A percentile compares a stretch with the other conserved stretches of the same genome.
These are phyloP conservation scores for Dynastes maya DNA, from an alignment of 2,888 invertebrate genomes.

Conservation along the genomic window DNA sequence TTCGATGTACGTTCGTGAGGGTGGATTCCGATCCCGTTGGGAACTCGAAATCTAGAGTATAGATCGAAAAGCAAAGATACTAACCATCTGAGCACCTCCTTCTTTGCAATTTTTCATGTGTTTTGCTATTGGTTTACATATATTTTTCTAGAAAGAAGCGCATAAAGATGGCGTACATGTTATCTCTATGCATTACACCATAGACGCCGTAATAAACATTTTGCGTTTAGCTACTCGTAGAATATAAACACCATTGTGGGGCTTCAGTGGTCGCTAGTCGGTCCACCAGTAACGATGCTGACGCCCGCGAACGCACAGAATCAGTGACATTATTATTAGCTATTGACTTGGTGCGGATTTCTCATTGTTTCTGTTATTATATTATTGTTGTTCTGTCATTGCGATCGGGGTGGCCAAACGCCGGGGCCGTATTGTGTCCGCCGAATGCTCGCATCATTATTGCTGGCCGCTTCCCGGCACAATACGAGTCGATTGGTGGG, in stretches of 20 bases:
- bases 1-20: too few species aligned
- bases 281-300: neutral
- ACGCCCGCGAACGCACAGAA: conserved; percentile 50
- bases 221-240: conserved; percentile 47
- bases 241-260: conserved; percentile 56
- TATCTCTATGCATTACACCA: neutral
- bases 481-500: conserved; percentile 18
- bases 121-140: too few species aligned
- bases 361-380: conserved; percentile 63
- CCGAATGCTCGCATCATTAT: conserved; percentile 28
- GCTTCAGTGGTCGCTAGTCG: neutral
- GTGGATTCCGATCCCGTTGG: too few species aligned
- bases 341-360: conserved; percentile 62
- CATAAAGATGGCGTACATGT: neutral
- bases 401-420: conserved; percentile 50
- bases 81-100: too few species aligned
- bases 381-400: conserved; percentile 61
- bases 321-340: conserved; percentile 62
- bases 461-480: neutral
- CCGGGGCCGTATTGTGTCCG: conserved; percentile 47
- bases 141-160: too few species aligned
- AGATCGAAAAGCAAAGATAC: too few species aligned
- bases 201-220: conserved; percentile 21
- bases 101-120: too few species aligned
- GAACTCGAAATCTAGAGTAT: too few species aligned